Conservation (phyloP, 92 coral and sea anemone species). For the Porites divaricata region DNA sequence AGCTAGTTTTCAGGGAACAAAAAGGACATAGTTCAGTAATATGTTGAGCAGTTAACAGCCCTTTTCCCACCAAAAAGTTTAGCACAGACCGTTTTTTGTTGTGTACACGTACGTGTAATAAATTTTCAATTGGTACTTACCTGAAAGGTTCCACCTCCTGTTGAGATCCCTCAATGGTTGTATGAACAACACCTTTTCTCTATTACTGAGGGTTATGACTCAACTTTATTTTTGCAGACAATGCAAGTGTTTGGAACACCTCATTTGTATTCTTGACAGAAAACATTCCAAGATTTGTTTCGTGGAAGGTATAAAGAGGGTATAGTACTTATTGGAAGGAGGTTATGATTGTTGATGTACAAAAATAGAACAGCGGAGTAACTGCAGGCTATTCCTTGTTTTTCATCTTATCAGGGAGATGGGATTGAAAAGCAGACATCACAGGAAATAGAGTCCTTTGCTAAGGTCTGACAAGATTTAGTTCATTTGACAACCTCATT, state of each 20-base stretch:
- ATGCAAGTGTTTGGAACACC: slow-evolving; percentile 53
- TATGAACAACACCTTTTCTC: not conserved
- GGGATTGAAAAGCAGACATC: slow-evolving; percentile 36
- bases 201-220: not conserved
- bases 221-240: slow-evolving; percentile 49
- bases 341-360: too few species aligned
- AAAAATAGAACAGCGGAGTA: too few species aligned
- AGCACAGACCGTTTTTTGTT: too few species aligned
- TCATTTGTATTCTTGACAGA: slow-evolving; percentile 65
- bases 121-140: not conserved
- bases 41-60: not conserved
- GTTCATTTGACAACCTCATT: not conserved
- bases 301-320: slow-evolving; percentile 73
- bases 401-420: slow-evolving; percentile 37
- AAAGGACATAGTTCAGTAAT: too few species aligned
- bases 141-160: not conserved
- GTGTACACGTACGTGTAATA: too few species aligned
- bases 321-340: too few species aligned
- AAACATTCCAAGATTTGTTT: slow-evolving; percentile 72
- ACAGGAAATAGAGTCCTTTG: slow-evolving; percentile 46
- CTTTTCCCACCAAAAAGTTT: not conserved
- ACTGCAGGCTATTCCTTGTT: not conserved
- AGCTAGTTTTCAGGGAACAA: too few species aligned
- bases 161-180: not conserved
- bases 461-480: slow-evolving; percentile 39